A percentile compares a stretch with the other conserved stretches of the same genome.
Evolutionary conservation across 2,888 invertebrate species (phyloP).

Genomic region (Noctuana brunneofusca): DNA sequence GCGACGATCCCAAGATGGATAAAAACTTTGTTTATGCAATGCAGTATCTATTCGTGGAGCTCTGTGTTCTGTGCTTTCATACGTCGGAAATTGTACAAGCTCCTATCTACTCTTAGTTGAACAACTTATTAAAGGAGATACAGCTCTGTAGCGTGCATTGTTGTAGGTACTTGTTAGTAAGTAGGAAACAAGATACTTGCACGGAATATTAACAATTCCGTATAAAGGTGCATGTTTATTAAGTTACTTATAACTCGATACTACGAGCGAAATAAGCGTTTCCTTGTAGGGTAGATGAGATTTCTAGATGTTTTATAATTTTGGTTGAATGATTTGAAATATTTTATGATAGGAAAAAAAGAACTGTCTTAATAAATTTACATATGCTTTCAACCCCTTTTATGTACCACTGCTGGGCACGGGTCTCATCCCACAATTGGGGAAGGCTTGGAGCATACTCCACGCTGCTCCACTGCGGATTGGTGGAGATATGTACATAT

Average conservation of each 20-base stretch:
- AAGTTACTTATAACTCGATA: not conserved
- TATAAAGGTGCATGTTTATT: not conserved
- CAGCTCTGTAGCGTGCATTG: slow-evolving; percentile 10
- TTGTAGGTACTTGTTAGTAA: slow-evolving; percentile 19
- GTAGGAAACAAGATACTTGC: slow-evolving; percentile 17
- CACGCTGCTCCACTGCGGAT: too few species aligned
- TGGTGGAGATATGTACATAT: too few species aligned
- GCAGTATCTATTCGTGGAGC: slow-evolving; percentile 2
- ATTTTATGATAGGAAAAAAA: too few species aligned
- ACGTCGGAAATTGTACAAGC: slow-evolving; percentile 21
- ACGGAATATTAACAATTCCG: slow-evolving; percentile 6
- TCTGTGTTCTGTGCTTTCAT: slow-evolving; percentile 1
- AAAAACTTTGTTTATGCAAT: slow-evolving; percentile 24
- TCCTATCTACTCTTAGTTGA: slow-evolving; percentile 2
- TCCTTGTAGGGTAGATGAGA: too few species aligned
- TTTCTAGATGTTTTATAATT: too few species aligned
- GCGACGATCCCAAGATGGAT: not conserved
- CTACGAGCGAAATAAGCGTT: too few species aligned
- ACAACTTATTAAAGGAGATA: slow-evolving; percentile 24
- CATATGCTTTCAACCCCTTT: too few species aligned
- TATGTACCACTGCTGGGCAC: too few species aligned
- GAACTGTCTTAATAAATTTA: too few species aligned
- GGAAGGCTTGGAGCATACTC: too few species aligned
- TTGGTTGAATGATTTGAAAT: too few species aligned
- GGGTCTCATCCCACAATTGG: too few species aligned